These are phyloP conservation scores for Alsophila aescularia DNA, from an alignment of 2,888 invertebrate species.

Conservation along the genomic window DNA sequence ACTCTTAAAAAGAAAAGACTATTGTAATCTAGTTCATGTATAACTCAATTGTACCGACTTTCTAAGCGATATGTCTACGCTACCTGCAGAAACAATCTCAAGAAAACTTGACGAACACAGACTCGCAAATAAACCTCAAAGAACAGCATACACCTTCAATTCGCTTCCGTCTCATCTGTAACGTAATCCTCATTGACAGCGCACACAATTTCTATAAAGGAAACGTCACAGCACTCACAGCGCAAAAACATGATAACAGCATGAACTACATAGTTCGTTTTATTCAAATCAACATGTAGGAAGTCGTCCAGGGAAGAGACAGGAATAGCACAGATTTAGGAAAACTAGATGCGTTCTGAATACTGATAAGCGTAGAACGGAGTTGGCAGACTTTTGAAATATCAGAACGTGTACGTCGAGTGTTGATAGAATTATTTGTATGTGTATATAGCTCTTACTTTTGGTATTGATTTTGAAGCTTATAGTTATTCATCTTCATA, in stretches of 20 bases:
- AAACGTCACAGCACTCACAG: conserved; percentile 29
- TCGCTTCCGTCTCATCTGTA: not conserved
- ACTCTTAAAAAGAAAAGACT: too few relatives aligned
- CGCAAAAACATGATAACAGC: conserved; percentile 26
- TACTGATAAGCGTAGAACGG: conserved; percentile 10
- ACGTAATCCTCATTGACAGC: not conserved
- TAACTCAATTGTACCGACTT: too few relatives aligned
- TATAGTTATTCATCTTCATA: too few relatives aligned
- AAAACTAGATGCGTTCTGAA: conserved; percentile 26
- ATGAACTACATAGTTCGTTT: conserved; percentile 27
- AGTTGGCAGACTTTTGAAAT: conserved; percentile 17
- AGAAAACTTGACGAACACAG: too few relatives aligned
- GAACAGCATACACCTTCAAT: not conserved
- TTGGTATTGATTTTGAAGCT: conserved; percentile 14
- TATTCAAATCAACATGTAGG: conserved; percentile 29
- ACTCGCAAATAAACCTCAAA: too few relatives aligned
- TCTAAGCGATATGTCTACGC: too few relatives aligned
- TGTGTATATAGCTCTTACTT: not conserved
- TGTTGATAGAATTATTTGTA: conserved; percentile 23
- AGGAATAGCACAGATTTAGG: conserved; percentile 26
- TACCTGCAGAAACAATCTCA: too few relatives aligned
- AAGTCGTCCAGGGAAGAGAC: conserved; percentile 25
- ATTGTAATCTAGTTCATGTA: too few relatives aligned
- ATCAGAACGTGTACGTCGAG: conserved; percentile 1
- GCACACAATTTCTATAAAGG: conserved; percentile 27